A percentile compares a stretch with the other conserved stretches of the same genome.
Evolutionary conservation across 2,113 vertebrate genomes (phyloP).

Genomic region (Trichomycterus rosablanca): DNA sequence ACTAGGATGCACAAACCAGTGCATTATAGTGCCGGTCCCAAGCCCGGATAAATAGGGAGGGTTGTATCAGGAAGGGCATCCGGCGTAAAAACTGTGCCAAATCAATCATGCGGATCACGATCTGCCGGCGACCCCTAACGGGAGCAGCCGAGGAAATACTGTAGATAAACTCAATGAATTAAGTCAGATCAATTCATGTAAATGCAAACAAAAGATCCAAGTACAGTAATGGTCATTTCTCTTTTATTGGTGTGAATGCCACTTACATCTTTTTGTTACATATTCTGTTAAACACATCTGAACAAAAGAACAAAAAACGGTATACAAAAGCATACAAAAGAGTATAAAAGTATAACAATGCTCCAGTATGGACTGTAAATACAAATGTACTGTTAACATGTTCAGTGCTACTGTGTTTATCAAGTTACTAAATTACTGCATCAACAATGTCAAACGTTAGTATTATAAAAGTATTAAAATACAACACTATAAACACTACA

Average conservation of each 20-base stretch:
- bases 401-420: conserved; percentile 21
- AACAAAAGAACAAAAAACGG: conserved; percentile 8
- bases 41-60: too few relatives aligned
- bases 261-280: conserved; percentile 10
- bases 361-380: too few relatives aligned
- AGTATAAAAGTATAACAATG: conserved; percentile 39
- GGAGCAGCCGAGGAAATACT: too few relatives aligned
- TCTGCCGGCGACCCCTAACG: too few relatives aligned
- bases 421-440: conserved; percentile 19
- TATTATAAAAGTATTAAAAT: conserved; percentile 27
- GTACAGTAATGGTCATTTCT: neutral
- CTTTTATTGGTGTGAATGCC: conserved; percentile 31
- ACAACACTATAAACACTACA: conserved; percentile 30
- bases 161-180: too few relatives aligned
- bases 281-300: conserved; percentile 9
- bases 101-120: too few relatives aligned
- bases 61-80: too few relatives aligned
- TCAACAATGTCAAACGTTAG: conserved; percentile 30
- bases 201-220: too few relatives aligned
- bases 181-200: too few relatives aligned
- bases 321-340: conserved; percentile 35
- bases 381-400: conserved; percentile 39
- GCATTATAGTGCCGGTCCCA: too few relatives aligned
- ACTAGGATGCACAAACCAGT: too few relatives aligned
- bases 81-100: too few relatives aligned